A percentile compares a stretch with the other conserved stretches of the same genome.
These are phyloP conservation scores for Piprites chloris DNA, from an alignment of 2,113 vertebrate genomes.

Conservation along the genomic window DNA sequence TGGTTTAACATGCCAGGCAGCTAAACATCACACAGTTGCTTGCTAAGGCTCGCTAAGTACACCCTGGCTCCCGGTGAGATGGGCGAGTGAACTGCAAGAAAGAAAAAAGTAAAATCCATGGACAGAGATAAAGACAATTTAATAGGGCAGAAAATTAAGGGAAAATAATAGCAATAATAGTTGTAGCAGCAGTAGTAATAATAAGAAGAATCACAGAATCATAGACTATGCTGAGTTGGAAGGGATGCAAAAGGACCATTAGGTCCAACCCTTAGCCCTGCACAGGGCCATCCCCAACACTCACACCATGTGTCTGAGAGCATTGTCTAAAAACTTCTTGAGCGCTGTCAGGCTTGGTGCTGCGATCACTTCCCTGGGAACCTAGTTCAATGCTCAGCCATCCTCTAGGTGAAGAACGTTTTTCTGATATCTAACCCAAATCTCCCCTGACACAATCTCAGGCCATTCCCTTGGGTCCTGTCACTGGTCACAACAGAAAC, in stretches of 20 bases:
- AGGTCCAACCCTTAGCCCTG: too few species aligned
- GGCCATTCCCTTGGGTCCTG: neutral
- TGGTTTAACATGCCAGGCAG: neutral
- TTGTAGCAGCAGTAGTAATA: neutral
- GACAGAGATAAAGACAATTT: neutral
- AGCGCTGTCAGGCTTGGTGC: neutral
- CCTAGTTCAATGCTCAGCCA: neutral
- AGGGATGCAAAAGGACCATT: neutral
- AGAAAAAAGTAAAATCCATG: neutral
- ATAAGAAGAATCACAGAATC: neutral
- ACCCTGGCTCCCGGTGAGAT: neutral
- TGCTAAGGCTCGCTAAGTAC: too few species aligned
- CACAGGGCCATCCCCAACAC: too few species aligned
- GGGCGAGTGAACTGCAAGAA: rapidly evolving
- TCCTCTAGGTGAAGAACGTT: neutral
- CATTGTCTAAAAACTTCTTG: neutral
- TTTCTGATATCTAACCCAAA: neutral
- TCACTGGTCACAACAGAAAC: neutral
- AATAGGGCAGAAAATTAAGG: neutral
- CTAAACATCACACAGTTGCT: neutral
- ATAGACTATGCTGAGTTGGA: neutral
- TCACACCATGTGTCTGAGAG: too few species aligned
- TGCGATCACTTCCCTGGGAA: neutral
- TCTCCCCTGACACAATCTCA: neutral
- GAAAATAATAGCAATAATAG: neutral